A percentile compares a stretch with the other conserved stretches of the same genome.
Evolutionary conservation across 2,797 vertebrate species (phyloP).

Genomic region (Euphonia xanthogaster): DNA sequence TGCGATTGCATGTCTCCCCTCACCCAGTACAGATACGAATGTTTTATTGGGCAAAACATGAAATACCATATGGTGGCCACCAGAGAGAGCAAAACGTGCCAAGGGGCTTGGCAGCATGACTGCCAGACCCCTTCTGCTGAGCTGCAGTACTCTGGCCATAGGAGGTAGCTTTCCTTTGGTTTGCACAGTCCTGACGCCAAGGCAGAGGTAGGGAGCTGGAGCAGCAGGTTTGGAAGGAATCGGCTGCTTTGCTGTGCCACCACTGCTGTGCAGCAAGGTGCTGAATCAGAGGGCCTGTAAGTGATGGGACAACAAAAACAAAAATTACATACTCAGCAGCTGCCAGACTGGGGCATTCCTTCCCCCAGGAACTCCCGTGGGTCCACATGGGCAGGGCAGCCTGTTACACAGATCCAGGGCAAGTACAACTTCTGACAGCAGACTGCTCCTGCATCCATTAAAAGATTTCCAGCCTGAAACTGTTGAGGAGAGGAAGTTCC

Average conservation of each 20-base stretch:
- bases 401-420: not conserved
- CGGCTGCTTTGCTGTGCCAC: not conserved
- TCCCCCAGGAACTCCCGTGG: rapidly evolving
- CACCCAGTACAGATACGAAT: not conserved
- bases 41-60: not conserved
- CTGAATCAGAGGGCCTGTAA: not conserved
- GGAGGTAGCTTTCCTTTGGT: not conserved
- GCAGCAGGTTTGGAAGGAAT: not conserved
- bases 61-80: not conserved
- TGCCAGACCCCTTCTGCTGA: not conserved
- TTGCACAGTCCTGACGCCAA: not conserved
- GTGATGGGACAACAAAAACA: not conserved
- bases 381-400: rapidly evolving
- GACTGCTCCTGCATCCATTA: not conserved
- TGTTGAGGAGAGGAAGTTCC: not conserved
- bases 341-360: not conserved
- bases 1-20: not conserved
- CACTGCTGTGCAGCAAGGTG: not conserved
- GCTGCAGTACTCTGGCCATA: not conserved
- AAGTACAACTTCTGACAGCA: not conserved
- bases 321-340: not conserved
- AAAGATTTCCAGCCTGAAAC: not conserved
- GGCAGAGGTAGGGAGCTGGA: not conserved
- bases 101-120: not conserved
- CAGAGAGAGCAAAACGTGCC: not conserved